Evolutionary conservation across 2,888 invertebrate species (phyloP).

Genomic region (Trisateles emortualis): DNA sequence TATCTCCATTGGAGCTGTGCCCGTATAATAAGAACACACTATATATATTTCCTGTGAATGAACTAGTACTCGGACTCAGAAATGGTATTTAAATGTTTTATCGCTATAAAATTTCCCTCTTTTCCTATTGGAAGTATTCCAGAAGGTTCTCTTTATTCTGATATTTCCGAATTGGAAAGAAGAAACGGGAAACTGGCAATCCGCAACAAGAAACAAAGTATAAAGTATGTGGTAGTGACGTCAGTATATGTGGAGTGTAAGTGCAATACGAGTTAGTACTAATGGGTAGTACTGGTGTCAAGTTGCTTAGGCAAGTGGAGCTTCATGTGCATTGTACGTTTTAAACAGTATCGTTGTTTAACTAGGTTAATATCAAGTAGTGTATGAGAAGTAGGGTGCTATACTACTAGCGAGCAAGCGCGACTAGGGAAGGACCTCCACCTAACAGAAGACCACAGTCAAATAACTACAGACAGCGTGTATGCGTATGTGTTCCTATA

Average conservation of each 20-base stretch:
- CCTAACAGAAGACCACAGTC: too few species aligned
- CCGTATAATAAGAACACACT: constrained; percentile 11
- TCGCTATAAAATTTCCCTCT: neutral
- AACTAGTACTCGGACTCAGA: neutral
- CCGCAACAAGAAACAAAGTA: neutral
- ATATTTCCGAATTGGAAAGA: neutral
- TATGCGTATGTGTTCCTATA: too few species aligned
- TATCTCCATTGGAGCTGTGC: neutral
- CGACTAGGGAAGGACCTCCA: too few species aligned
- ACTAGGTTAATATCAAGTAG: too few species aligned
- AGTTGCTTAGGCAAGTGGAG: neutral
- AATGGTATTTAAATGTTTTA: neutral
- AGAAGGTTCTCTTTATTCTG: neutral
- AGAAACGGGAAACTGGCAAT: too few species aligned
- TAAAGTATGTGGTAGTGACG: neutral
- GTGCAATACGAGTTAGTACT: neutral
- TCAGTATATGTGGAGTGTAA: neutral
- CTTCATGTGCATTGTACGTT: neutral
- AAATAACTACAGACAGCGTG: too few species aligned
- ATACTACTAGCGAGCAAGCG: too few species aligned
- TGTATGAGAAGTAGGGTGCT: too few species aligned
- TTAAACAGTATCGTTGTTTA: neutral
- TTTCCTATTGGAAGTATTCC: neutral
- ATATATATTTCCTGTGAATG: constrained; percentile 23
- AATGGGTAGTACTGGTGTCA: neutral